Conservation (phyloP, 2,797 vertebrate genomes). For the Scarus forsteni region DNA sequence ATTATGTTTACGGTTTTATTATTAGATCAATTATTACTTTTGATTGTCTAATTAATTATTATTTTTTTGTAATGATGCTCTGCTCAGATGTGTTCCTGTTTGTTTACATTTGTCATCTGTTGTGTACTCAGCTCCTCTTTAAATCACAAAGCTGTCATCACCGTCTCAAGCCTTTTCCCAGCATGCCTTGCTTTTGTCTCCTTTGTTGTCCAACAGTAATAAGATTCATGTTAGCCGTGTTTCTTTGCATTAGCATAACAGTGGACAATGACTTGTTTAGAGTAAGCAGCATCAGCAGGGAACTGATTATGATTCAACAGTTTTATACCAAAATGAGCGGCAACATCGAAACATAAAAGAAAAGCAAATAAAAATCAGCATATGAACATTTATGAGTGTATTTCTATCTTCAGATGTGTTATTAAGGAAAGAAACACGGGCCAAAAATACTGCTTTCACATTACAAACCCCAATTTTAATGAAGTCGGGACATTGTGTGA, state of each 20-base stretch:
- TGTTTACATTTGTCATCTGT: neutral
- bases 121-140: conserved; percentile 12
- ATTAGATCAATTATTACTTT: neutral
- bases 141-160: neutral
- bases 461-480: no score
- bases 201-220: conserved; percentile 1
- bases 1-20: neutral
- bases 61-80: no score
- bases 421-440: neutral
- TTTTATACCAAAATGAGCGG: conserved; percentile 22
- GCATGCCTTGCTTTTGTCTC: neutral
- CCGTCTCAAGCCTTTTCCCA: neutral
- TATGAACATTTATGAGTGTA: no score
- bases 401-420: neutral
- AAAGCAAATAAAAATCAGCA: no score
- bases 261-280: neutral
- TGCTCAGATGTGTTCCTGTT: neutral
- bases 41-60: neutral
- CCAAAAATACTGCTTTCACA: neutral
- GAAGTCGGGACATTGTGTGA: no score
- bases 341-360: neutral
- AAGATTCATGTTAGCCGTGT: neutral
- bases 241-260: conserved; percentile 19
- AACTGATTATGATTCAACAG: neutral
- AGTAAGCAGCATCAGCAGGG: neutral